phyloP scores from a whole-genome alignment of 2,888 invertebrate species.

The Hydriomena furcata region DNA sequence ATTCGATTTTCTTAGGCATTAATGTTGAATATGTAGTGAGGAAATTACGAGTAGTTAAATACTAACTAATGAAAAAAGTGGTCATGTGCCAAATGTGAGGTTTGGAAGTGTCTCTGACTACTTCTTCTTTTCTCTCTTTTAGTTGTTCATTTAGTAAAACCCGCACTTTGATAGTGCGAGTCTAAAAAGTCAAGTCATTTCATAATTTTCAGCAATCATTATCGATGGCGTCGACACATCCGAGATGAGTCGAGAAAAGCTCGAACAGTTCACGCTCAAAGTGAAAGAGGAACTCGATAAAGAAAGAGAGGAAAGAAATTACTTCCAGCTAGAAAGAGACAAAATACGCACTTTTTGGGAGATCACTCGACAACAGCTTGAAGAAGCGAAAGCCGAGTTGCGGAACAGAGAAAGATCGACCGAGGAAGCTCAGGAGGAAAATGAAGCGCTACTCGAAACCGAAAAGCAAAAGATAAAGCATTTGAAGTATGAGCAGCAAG shows the following conservation, averaged over 20 bases:
- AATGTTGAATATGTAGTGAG: too few species aligned
- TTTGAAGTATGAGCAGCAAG: slow-evolving; percentile 95
- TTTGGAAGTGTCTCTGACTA: too few species aligned
- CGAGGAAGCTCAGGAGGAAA: slow-evolving; percentile 93
- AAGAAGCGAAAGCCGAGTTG: slow-evolving; percentile 90
- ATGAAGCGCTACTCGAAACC: slow-evolving; percentile 93
- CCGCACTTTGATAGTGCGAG: too few species aligned
- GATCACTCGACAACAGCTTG: slow-evolving; percentile 94
- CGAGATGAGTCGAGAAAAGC: slow-evolving; percentile 95
- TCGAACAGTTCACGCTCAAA: slow-evolving; percentile 93
- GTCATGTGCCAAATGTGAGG: too few species aligned
- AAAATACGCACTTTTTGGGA: slow-evolving; percentile 98
- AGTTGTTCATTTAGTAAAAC: too few species aligned
- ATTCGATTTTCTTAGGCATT: too few species aligned
- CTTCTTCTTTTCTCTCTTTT: too few species aligned
- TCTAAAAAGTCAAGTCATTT: too few species aligned
- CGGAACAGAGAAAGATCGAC: slow-evolving; percentile 90
- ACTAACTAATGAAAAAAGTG: too few species aligned
- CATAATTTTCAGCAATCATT: slow-evolving; percentile 79
- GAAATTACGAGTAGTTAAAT: too few species aligned
- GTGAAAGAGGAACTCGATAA: slow-evolving; percentile 96
- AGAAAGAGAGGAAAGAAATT: slow-evolving; percentile 97
- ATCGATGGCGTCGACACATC: slow-evolving; percentile 96
- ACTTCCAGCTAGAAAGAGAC: slow-evolving; percentile 97
- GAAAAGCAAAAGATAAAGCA: slow-evolving; percentile 97